Percentiles rank a stretch among this genome's conserved stretches.
These are phyloP conservation scores for Bubo blakistoni DNA, from an alignment of 2,113 vertebrate genomes.

Conservation along the genomic window DNA sequence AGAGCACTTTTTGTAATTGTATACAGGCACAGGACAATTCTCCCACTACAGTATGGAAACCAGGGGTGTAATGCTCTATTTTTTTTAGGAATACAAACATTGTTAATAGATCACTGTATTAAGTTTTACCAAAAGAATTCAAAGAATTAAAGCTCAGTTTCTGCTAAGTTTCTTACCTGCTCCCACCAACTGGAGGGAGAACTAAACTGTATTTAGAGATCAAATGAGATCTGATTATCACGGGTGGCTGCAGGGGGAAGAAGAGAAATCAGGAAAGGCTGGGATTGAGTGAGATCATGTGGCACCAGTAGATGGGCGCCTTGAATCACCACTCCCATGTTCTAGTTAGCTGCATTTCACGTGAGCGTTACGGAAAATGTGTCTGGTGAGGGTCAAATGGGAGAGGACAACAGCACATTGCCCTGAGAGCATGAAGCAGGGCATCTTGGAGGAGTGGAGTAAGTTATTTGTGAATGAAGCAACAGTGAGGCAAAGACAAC, in stretches of 20 bases:
- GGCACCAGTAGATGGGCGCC: neutral
- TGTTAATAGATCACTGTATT: neutral
- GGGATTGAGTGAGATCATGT: neutral
- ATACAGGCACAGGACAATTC: neutral
- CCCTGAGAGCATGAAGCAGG: neutral
- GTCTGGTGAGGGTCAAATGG: neutral
- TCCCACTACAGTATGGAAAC: neutral
- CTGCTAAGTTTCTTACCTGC: neutral
- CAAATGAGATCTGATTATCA: neutral
- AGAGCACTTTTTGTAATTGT: neutral
- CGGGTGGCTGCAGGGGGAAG: neutral
- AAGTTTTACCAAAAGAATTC: neutral
- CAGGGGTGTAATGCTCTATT: neutral
- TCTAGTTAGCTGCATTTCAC: neutral
- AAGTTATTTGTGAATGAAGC: neutral
- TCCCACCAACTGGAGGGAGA: neutral
- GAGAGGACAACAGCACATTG: neutral
- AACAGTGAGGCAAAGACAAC: neutral
- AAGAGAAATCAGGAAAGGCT: neutral
- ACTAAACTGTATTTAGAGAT: neutral
- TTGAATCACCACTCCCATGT: neutral
- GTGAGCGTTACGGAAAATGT: rapidly evolving
- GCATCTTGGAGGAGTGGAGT: neutral
- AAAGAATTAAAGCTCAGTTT: neutral
- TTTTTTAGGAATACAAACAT: neutral